phyloP scores from a whole-genome alignment of 2,113 vertebrate species.

The Amphiprion percula region DNA sequence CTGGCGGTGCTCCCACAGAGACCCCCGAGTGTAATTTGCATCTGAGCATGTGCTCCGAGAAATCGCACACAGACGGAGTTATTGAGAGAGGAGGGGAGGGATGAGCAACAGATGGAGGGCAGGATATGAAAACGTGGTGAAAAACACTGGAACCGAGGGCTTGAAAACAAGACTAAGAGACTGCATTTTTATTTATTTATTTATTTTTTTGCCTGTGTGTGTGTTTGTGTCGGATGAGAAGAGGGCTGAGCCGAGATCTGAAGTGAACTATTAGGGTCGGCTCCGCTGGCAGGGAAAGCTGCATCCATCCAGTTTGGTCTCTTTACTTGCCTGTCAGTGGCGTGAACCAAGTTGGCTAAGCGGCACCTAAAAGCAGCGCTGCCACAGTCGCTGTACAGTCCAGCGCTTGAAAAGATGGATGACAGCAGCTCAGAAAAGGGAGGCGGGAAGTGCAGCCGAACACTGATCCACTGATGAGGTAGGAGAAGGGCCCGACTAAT shows the following conservation, averaged over 20 bases:
- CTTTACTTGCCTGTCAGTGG: slow-evolving; percentile 58
- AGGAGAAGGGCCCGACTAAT: background rate
- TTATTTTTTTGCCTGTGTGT: slow-evolving; percentile 20
- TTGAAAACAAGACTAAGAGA: slow-evolving; percentile 32
- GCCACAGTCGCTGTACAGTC: slow-evolving; percentile 46
- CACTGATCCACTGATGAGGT: slow-evolving; percentile 23
- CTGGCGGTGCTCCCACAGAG: slow-evolving; percentile 7
- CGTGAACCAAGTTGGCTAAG: slow-evolving; percentile 66
- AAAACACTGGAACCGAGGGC: slow-evolving; percentile 32
- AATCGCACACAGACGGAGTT: background rate
- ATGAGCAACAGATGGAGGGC: slow-evolving; percentile 22
- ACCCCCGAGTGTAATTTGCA: background rate
- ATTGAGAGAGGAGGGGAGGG: slow-evolving; percentile 11
- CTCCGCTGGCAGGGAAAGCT: slow-evolving; percentile 55
- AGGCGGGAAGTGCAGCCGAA: slow-evolving; percentile 9
- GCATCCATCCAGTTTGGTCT: slow-evolving; percentile 67
- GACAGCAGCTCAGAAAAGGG: slow-evolving; percentile 29
- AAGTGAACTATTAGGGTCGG: slow-evolving; percentile 61
- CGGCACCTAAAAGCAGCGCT: slow-evolving; percentile 48
- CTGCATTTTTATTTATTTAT: background rate
- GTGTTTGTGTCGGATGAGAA: slow-evolving; percentile 33
- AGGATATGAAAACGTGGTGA: slow-evolving; percentile 37
- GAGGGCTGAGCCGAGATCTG: slow-evolving; percentile 32
- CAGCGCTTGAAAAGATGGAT: slow-evolving; percentile 53
- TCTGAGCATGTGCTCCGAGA: background rate